Base-by-base conservation (phyloP, 2,113 vertebrate species). In the Tupaia chinensis region DNA sequence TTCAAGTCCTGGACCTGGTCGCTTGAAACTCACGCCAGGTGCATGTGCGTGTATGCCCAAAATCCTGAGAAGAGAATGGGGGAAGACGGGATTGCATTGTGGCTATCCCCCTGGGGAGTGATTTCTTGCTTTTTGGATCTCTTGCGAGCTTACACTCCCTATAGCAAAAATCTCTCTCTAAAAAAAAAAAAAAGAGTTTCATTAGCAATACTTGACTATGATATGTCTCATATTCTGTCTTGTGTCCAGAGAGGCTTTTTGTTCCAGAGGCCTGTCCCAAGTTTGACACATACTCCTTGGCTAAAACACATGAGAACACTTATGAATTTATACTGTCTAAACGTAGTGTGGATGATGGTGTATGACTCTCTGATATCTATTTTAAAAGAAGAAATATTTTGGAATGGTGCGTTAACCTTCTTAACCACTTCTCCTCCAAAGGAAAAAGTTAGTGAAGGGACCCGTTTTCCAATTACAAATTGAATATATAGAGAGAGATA, bases 321-420 rank as follows among this genome's bases (percentile, higher is more conserved):
- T 68, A 60, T 1, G 20, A 27, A 76, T 44, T 44, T 44, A 44
- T 44, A 3, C 44, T 29, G 56, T 44, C 27, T 81, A 44, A 72
- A 77, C 60, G 44, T 2, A 16, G 27, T 22, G 32, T 58, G 20
- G 70, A 20, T 34, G n/a, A 53, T 19, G 20, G 9, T 44, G 3
- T n/a, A 9, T 76, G 74, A 13, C 53, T 69, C 20, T 74, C 3
- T 0, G 1, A 3, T 4, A 0, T 7, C 14, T 74, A 85, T 72
- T 93, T 93, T 76, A 68, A 80, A 85, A 44, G 56, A 91, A 73
- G 29, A 76, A 22, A 60, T 88, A 22, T 63, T 74, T 79, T n/a
- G 87, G 29, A 54, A 78, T 29, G 27, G 22, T 70, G 20, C 77
- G 20, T 54, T 87, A 76, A 72, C 82, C 83, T 63, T 29, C 25